Evolutionary conservation across 2,888 invertebrate species (phyloP), one percentile per base, ranked within the genome.

Genomic region (Lysandra bellargus): DNA sequence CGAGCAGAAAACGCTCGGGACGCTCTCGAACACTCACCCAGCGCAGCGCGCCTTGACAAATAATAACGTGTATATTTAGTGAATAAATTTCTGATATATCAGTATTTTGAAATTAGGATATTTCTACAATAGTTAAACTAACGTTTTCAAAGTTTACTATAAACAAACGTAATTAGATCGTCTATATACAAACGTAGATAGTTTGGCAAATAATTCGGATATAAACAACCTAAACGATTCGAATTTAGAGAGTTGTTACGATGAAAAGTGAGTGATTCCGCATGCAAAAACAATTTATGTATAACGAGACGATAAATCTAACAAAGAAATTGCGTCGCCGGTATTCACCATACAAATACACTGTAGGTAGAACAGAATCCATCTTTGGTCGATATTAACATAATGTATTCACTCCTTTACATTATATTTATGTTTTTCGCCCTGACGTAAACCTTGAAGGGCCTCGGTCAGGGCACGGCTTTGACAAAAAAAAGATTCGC

Each of bases 321-420:
- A 79, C 79, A 79, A 79, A 79, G 79, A 75, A 79, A 75, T 79
- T 33, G 74, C 60, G 57, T 73, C n/a, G 12, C 74, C 79, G 49
- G 79, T 79, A 79, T 79, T 74, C 76, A 57, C 79, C 60, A 75
- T 79, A 79, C 79, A 79, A 79, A 79, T 79, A 79, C 75, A 75
- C 79, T 61, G 79, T 79, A 80, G 74, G 75, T 80, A 78, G 64
- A 75, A 78, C 80, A 81, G 81, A 83, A 82, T 80, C 82, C 83
- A 82, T 82, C 79, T 83, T 83, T 79, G 82, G 82, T 79, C 57
- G 61, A 75, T 85, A 87, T 88, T 88, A 87, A 83, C 87, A 86
- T 87, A 89, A 86, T 85, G 84, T 84, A 86, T 86, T 85, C 84
- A 83, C 84, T 79, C 79, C 82, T 81, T 82, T 79, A 80, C 80